A percentile compares a stretch with the other conserved stretches of the same genome.
These are phyloP conservation scores for Drosophila subobscura DNA, from an alignment of 1,140 invertebrate genomes.

Conservation along the genomic window DNA sequence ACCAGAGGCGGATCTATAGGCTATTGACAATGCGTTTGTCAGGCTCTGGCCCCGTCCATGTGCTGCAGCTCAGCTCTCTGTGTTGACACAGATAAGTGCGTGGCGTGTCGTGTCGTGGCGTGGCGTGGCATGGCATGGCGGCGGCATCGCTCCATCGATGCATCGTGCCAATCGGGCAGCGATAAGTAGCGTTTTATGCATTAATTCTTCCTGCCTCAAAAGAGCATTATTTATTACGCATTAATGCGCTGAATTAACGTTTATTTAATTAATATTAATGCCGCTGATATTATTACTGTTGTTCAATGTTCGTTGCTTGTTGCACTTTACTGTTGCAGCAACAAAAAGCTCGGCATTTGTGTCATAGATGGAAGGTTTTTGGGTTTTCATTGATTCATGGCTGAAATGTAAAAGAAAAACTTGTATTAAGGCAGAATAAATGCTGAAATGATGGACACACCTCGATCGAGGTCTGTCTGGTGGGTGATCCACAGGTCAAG, in stretches of 20 bases:
- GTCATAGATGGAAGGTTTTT: conserved; percentile 4
- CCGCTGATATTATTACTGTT: conserved; percentile 35
- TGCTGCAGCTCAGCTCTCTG: conserved; percentile 44
- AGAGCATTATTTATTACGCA: conserved; percentile 81
- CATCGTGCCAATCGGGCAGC: conserved; percentile 33
- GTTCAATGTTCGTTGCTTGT: conserved; percentile 3
- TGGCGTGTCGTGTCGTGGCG: conserved; percentile 36
- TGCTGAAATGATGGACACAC: no score
- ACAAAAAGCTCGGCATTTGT: conserved; percentile 24
- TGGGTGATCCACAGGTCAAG: not conserved
- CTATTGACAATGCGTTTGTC: conserved; percentile 80
- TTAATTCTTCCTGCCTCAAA: conserved; percentile 73
- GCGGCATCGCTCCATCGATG: conserved; percentile 20
- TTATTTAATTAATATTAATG: conserved; percentile 83
- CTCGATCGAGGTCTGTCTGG: no score
- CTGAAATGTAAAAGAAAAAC: no score
- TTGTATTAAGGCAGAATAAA: no score
- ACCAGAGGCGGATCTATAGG: conserved; percentile 62
- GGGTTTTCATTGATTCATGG: no score
- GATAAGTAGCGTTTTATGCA: conserved; percentile 82
- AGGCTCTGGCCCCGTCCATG: conserved; percentile 36
- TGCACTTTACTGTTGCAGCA: conserved; percentile 28
- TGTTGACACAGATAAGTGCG: conserved; percentile 82
- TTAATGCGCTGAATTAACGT: conserved; percentile 82
- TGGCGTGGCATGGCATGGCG: conserved; percentile 57